Base-by-base conservation (phyloP, 2,888 invertebrate species). In the Troilus luridus region DNA sequence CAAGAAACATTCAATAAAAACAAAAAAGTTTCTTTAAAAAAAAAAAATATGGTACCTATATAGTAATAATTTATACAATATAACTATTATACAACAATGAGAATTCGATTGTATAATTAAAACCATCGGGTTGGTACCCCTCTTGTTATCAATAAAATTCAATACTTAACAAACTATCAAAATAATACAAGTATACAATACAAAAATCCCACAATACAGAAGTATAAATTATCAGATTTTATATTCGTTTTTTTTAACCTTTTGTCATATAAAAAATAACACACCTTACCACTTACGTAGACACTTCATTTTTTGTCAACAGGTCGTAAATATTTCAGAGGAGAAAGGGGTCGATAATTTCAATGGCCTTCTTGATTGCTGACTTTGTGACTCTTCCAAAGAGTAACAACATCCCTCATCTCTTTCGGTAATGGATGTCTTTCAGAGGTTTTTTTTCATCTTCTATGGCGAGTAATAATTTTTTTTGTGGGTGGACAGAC, bases 351-450 rank as follows among this genome's bases (percentile, higher is more conserved):
- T 85, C 85, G 56, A 85, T 85, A 85, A 85, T 85, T 85, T 85
- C 21, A 85, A 85, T 85, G 85, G 85, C 85, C 85, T 58, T n/a
- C 85, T 85, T 85, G 85, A 85, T 85, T 85, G 85, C 85, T 85
- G 85, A 85, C 85, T 85, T 54, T 85, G 72, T 77, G 27, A 77
- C 27, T 77, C 3, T 54, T 85, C 85, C 85, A 85, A 85, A 85
- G 85, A 85, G 85, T n/a, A 85, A 85, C 85, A 85, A 85, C 85
- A 85, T 85, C 85, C 85, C 85, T 81, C 85, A 85, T 85, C 85
- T 85, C 85, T 14, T 27, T 77, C 6, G 41, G 41, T 77, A 85
- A 85, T 54, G 85, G 56, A 58, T 85, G 54, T 56, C 85, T 85
- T 85, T 85, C n/a, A 56, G 85, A 85, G n/a, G n/a, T 56, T 6